Percentiles rank a stretch among this genome's conserved stretches.
Evolutionary conservation across 2,888 invertebrate genomes (phyloP).

Genomic region (Rhopalosiphum nymphaeae): DNA sequence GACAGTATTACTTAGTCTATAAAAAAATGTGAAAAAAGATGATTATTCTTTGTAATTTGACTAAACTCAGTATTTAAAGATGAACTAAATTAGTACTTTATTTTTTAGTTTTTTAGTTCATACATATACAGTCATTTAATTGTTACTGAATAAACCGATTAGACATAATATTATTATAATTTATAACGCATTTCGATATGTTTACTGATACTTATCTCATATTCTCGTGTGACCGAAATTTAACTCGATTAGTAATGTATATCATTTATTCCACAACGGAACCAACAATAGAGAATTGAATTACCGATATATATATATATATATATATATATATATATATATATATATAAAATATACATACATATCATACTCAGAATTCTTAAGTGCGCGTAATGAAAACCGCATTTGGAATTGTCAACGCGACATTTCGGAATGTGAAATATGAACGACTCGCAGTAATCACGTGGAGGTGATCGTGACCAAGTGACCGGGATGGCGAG

Average conservation of each 20-base stretch:
- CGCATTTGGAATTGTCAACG: neutral
- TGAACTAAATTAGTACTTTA: too few relatives aligned
- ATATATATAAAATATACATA: neutral
- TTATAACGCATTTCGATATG: neutral
- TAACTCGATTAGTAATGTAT: neutral
- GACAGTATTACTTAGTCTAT: too few relatives aligned
- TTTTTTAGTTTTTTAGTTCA: too few relatives aligned
- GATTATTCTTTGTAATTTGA: too few relatives aligned
- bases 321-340: neutral
- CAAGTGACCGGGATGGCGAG: neutral
- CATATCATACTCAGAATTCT: conserved; percentile 2
- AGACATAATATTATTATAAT: neutral
- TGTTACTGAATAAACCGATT: neutral
- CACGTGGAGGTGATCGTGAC: neutral
- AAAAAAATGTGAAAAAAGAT: too few relatives aligned
- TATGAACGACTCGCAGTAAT: neutral
- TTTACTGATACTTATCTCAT: neutral
- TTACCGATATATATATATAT: neutral
- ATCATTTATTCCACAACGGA: conserved; percentile 17
- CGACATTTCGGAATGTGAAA: conserved; percentile 38
- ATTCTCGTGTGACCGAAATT: neutral
- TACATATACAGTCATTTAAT: too few relatives aligned
- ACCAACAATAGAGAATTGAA: neutral
- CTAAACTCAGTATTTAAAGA: too few relatives aligned
- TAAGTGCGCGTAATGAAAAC: conserved; percentile 19